Conservation (phyloP, 2,113 vertebrate species). For the Pelecanoides urinatrix region DNA sequence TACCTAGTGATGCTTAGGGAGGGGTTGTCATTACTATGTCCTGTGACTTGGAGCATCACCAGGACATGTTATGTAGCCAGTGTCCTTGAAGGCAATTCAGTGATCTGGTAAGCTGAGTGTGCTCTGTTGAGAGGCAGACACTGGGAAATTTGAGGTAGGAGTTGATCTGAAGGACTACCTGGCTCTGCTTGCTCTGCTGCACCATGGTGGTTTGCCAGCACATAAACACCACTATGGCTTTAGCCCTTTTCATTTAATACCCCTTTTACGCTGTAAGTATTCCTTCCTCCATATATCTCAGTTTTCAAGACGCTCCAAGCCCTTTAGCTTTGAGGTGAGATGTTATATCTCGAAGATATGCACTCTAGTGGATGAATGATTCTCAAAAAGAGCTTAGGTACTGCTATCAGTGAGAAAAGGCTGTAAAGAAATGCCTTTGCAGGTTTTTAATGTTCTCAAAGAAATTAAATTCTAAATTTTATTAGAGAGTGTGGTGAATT, state of each 20-base stretch:
- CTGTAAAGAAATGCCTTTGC: background rate
- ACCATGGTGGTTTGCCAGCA: background rate
- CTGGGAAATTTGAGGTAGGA: no score
- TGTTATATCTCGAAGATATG: background rate
- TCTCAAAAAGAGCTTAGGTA: background rate
- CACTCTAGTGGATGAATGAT: background rate
- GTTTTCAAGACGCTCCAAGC: background rate
- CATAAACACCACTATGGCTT: background rate
- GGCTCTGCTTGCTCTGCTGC: background rate
- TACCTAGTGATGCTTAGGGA: rapidly evolving
- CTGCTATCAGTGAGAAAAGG: background rate
- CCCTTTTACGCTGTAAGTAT: background rate
- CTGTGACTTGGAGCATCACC: no score
- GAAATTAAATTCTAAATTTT: no score
- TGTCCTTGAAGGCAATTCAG: background rate
- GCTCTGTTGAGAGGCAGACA: background rate
- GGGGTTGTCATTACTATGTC: background rate
- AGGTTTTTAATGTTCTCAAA: background rate
- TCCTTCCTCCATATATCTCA: background rate
- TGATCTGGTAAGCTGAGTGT: background rate
- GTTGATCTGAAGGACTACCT: background rate
- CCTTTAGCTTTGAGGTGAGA: background rate
- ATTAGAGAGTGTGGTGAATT: background rate
- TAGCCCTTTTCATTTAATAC: background rate
- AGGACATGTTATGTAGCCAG: background rate